phyloP scores from a whole-genome alignment of 2,888 invertebrate species.

The Phorcus lineatus region DNA sequence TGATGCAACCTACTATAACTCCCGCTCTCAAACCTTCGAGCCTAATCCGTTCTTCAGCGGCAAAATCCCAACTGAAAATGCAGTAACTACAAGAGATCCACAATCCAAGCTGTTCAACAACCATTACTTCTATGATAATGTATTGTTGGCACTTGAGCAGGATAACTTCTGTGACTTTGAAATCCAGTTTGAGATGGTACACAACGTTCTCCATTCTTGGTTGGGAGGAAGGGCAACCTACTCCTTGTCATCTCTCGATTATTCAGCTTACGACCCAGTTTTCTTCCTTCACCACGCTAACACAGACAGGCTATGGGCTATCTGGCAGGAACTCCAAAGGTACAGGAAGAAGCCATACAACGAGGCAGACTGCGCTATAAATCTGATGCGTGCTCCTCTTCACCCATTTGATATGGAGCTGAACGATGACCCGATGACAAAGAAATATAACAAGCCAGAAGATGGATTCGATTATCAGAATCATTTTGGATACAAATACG shows the following conservation, averaged over 20 bases:
- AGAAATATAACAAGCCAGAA: slow-evolving; percentile 29
- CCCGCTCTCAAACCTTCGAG: slow-evolving; percentile 32
- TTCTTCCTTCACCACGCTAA: slow-evolving; percentile 46
- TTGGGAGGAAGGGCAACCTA: slow-evolving; percentile 39
- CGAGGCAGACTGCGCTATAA: slow-evolving; percentile 36
- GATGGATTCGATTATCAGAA: slow-evolving; percentile 39
- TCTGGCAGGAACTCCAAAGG: slow-evolving; percentile 38
- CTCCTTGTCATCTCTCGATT: slow-evolving; percentile 41
- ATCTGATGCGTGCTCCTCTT: slow-evolving; percentile 35
- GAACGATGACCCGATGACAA: slow-evolving; percentile 34
- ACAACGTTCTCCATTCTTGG: slow-evolving; percentile 40
- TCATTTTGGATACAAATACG: slow-evolving; percentile 34
- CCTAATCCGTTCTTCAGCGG: slow-evolving; percentile 41
- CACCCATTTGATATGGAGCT: slow-evolving; percentile 32
- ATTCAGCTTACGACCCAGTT: slow-evolving; percentile 43
- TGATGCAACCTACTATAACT: slow-evolving; percentile 45
- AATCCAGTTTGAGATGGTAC: slow-evolving; percentile 33
- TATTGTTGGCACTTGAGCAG: slow-evolving; percentile 32
- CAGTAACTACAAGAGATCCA: slow-evolving; percentile 31
- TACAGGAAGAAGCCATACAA: slow-evolving; percentile 34
- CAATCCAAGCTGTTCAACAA: slow-evolving; percentile 31
- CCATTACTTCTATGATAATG: slow-evolving; percentile 29
- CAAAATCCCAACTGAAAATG: slow-evolving; percentile 26
- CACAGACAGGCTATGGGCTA: slow-evolving; percentile 42
- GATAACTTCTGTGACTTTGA: slow-evolving; percentile 37